phyloP scores from a whole-genome alignment of 1,140 invertebrate genomes.

The Philopotamus ludificatus region DNA sequence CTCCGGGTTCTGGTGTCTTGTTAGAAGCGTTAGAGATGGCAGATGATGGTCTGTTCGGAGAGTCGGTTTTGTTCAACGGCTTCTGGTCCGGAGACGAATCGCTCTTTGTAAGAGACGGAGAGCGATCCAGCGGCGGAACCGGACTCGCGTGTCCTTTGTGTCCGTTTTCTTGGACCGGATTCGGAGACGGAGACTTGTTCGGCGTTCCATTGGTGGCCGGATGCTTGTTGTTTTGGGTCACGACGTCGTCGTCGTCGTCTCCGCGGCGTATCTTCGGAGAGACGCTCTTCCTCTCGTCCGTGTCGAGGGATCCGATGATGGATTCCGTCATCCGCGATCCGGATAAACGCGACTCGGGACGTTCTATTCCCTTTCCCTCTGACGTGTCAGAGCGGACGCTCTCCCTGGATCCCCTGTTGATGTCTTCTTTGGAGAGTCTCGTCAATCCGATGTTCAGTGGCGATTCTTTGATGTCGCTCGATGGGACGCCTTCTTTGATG shows the following conservation, averaged over 20 bases:
- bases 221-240: constrained; percentile 46
- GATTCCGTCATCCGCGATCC: constrained; percentile 55
- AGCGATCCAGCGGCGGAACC: constrained; percentile 49
- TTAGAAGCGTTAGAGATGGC: constrained; percentile 34
- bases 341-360: constrained; percentile 52
- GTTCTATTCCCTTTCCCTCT: constrained; percentile 45
- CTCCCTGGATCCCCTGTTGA: constrained; percentile 47
- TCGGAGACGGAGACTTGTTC: constrained; percentile 35
- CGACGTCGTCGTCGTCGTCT: constrained; percentile 51
- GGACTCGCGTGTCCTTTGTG: constrained; percentile 23
- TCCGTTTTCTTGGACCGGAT: constrained; percentile 30
- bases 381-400: constrained; percentile 49
- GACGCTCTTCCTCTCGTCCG: constrained; percentile 37
- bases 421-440: constrained; percentile 39
- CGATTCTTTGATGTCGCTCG: constrained; percentile 36
- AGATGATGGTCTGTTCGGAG: constrained; percentile 29
- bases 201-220: constrained; percentile 25
- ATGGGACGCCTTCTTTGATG: constrained; percentile 50
- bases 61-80: constrained; percentile 19
- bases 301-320: constrained; percentile 50
- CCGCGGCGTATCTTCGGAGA: constrained; percentile 40
- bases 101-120: constrained; percentile 53
- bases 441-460: constrained; percentile 38
- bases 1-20: neutral
- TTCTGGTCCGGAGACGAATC: constrained; percentile 53